phyloP scores from a whole-genome alignment of 2,888 invertebrate species.

The Clunio marinus region DNA sequence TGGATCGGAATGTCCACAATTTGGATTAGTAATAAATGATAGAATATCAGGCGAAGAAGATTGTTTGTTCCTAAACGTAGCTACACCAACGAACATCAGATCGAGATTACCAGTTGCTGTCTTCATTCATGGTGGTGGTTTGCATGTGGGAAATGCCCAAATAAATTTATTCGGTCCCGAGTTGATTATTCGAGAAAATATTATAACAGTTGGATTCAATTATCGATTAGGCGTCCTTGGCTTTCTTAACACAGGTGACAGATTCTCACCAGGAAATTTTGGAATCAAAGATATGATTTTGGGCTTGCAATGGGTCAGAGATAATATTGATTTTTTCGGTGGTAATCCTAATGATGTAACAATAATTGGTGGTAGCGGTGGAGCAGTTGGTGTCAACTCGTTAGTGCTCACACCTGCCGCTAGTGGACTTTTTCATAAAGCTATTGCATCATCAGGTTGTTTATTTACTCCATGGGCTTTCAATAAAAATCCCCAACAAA shows the following conservation, averaged over 20 bases:
- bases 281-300: constrained; percentile 26
- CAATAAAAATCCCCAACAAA: background rate
- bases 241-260: constrained; percentile 24
- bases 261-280: constrained; percentile 18
- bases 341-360: constrained; percentile 26
- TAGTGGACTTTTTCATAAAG: constrained; percentile 7
- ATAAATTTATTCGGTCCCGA: background rate
- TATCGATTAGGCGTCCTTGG: constrained; percentile 16
- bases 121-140: constrained; percentile 15
- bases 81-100: background rate
- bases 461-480: background rate
- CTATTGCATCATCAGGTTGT: background rate
- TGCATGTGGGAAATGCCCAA: background rate
- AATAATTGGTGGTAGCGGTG: constrained; percentile 11
- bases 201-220: constrained; percentile 3
- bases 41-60: constrained; percentile 16
- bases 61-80: constrained; percentile 12
- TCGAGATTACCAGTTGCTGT: background rate
- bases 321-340: constrained; percentile 11
- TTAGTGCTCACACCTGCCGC: constrained; percentile 7
- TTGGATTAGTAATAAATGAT: background rate
- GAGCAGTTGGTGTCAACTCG: background rate
- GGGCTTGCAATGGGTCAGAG: constrained; percentile 16
- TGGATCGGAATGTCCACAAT: constrained; percentile 12
- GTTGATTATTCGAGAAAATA: background rate